phyloP scores from a whole-genome alignment of 2,888 invertebrate species.

The Apocheima hispidaria region DNA sequence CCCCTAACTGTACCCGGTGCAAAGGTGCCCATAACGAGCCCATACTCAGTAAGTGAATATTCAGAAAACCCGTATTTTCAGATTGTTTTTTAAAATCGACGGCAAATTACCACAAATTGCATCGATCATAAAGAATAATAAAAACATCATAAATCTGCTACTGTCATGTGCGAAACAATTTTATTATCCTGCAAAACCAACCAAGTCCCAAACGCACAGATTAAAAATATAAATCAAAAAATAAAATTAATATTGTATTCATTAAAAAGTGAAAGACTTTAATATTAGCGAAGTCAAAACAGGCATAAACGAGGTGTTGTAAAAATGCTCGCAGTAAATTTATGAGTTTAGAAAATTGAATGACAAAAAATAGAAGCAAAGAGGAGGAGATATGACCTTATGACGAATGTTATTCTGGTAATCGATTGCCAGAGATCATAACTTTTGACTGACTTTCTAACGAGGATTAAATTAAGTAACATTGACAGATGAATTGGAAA shows the following conservation, averaged over 20 bases:
- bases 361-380: constrained; percentile 55
- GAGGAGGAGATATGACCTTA: too few species aligned
- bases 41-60: constrained; percentile 16
- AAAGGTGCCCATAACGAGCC: too few species aligned
- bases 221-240: constrained; percentile 53
- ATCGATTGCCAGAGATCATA: constrained; percentile 30
- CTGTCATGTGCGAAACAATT: constrained; percentile 42
- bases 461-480: constrained; percentile 34
- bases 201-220: constrained; percentile 40
- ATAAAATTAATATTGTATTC: constrained; percentile 43
- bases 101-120: constrained; percentile 34
- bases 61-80: neutral
- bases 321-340: constrained; percentile 57
- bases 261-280: constrained; percentile 59
- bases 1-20: too few species aligned
- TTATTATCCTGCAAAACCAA: constrained; percentile 39
- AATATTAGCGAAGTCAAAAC: constrained; percentile 43
- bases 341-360: constrained; percentile 66
- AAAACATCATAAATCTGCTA: constrained; percentile 36
- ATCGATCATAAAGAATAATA: constrained; percentile 25
- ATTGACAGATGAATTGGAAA: constrained; percentile 30
- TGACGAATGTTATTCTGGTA: constrained; percentile 43
- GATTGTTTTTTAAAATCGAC: constrained; percentile 15
- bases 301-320: constrained; percentile 44
- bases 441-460: constrained; percentile 52